Base-by-base conservation (phyloP, 1,140 invertebrate genomes). In the Oscheius sp. region DNA sequence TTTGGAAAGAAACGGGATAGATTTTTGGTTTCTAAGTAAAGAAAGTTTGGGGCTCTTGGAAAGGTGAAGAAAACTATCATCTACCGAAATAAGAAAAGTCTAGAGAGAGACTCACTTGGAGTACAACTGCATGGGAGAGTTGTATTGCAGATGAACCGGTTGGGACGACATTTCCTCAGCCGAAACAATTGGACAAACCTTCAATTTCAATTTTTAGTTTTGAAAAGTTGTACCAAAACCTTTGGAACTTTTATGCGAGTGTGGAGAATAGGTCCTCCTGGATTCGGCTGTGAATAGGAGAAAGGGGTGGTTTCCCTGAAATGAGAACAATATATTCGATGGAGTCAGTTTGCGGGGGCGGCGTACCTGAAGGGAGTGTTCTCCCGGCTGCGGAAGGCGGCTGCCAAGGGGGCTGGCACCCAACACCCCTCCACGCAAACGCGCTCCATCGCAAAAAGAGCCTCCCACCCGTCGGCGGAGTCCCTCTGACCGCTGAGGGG, bases 81-180 rank as follows among this genome's bases (percentile, higher is more conserved):
- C n/a, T n/a, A n/a, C n/a, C n/a, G n/a, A n/a, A n/a, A n/a, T n/a
- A n/a, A n/a, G n/a, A n/a, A n/a, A n/a, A n/a, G n/a, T n/a, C n/a
- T n/a, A n/a, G n/a, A n/a, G n/a, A 7, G 15, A 13, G 42, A 64
- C 69, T 59, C 26, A 77, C 75, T 67, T 78, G 63, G 75, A 77
- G 68, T 78, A 78, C 34, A 78, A 62, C 32, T 42, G 49, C 64
- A 78, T 73, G 3, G 77, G 77, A 10, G 75, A 74, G 58, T 78
- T 78, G 76, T 78, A 78, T 65, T 78, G 77, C 32, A 77, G 64
- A 66, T 77, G 76, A 32, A 77, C 75, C 34, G 75, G 26, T 68
- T 76, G 64, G n/a, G 75, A 45, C 42, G 49, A 23, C 69, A 70
- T 32, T 28, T 71, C 66, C n/a, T 72, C 66, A 2, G 29, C 2